Base-by-base conservation (phyloP, 30 jellyfish, hydroid and myxozoan genomes). In the Mastigias papua region DNA sequence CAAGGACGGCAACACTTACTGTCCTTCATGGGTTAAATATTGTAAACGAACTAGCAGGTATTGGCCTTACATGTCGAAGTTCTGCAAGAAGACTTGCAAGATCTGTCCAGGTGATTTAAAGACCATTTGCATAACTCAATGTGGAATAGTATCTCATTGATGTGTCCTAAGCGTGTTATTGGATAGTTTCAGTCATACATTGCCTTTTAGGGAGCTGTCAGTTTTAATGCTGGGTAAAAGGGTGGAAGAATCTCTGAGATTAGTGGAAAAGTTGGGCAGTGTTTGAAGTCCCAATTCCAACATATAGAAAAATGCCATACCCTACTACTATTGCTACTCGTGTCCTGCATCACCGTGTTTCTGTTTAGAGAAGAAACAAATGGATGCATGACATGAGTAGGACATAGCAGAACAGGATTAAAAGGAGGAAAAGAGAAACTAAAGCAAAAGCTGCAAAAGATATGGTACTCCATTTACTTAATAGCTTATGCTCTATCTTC, bases 11-110 rank as follows among this genome's bases (percentile, higher is more conserved):
- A 77, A 90, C 34, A 28, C 64, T 20, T 51, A 81, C 10, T 90
- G 97, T 66, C 81, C 95, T 3, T 10, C 86, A 22, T 90, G 95
- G 97, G 73, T 62, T 50, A 21, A 73, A 27, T 76, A 81, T 66
- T 90, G 97, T 48, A 71, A n/a, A 30, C 33, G 33, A 57, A 65
- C 72, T 57, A 90, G 95, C 63, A 31, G n/a, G 3, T 90, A 90
- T 31, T 90, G 87, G 87, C 76, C 80, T 37, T 90, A 71, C 49
- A 90, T 90, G 97, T 26, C 81, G 25, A 90, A 85, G 77, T 66
- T 82, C 88, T 90, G 97, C 57, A 82, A 49, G 34, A 66, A 81
- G 73, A 73, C 97, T 23, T 90, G 97, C 54, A 51, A 72, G 27
- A 8, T 90, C 27, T 90, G 97, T 83, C 73, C 94, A 48, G 97